Evolutionary conservation across 2,888 invertebrate genomes (phyloP), one percentile per base, ranked within the genome.

Genomic region (Sycophila texana): DNA sequence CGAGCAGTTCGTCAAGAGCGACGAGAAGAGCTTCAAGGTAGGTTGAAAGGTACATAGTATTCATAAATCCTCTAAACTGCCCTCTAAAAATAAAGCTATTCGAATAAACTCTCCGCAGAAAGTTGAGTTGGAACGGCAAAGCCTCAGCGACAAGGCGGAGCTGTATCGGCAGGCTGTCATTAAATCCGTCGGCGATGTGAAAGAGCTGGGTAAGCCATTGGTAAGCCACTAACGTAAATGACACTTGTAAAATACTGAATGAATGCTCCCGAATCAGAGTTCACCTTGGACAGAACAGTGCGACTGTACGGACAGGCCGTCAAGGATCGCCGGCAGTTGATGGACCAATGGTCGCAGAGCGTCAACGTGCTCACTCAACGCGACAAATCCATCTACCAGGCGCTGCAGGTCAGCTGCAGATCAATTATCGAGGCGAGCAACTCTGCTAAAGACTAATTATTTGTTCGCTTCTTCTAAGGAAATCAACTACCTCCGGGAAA

Each of bases 321-420:
- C 87, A 91, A 92, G 65, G 94, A 95, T 86, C 92, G 95, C 16
- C 93, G 93, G 51, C 92, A 93, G 81, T 92, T 95, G 91, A 94
- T 95, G 86, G 89, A 91, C 1, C 95, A 95, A 85, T 96, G 96
- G 96, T 93, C 94, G 66, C 92, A 92, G 60, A 93, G 95, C 1
- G 94, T 95, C 0, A 92, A 93, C 79, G 94, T 95, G 85, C 91
- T 96, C 84, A 92, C 94, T 26, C 94, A 95, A 84, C 92, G 95
- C 0, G 95, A 96, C 84, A 91, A 91, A 7, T 94, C 94, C 63
- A 95, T 95, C 76, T 91, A 93, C 63, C 85, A 87, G 18, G 83
- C 87, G 4, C 74, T 78, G 2, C 74, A 80, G 67, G 77, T 75
- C 16, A 55, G 71, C 26, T 71, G 5, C 4, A 26, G n/a, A n/a